These are phyloP conservation scores for Trissonchulus latispiculum DNA, from an alignment of 2,888 invertebrate genomes.

Conservation along the genomic window DNA sequence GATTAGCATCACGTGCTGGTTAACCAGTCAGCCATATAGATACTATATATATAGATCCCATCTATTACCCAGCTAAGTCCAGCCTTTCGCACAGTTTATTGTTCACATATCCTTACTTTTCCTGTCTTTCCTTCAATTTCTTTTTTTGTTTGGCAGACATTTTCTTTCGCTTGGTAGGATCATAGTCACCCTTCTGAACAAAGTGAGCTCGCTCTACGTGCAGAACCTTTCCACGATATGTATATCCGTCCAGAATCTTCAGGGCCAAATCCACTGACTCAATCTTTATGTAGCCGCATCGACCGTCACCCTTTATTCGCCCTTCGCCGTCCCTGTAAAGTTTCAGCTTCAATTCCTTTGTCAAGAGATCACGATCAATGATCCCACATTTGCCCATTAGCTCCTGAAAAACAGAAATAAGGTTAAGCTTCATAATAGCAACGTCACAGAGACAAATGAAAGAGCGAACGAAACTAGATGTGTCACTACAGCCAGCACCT, in stretches of 20 bases:
- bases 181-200: constrained; percentile 78
- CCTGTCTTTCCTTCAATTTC: constrained; percentile 70
- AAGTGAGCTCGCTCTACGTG: constrained; percentile 86
- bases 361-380: constrained; percentile 71
- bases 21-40: too few relatives aligned
- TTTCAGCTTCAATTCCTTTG: constrained; percentile 70
- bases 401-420: constrained; percentile 61
- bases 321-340: constrained; percentile 73
- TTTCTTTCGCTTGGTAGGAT: constrained; percentile 75
- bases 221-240: constrained; percentile 66
- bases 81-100: too few relatives aligned
- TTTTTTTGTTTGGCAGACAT: constrained; percentile 71
- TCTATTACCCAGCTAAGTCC: too few relatives aligned
- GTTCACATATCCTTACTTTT: constrained; percentile 71
- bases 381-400: constrained; percentile 93
- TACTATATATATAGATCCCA: too few relatives aligned
- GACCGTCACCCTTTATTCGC: constrained; percentile 82
- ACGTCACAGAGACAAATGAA: too few relatives aligned
- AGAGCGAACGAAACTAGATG: too few relatives aligned
- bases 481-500: too few relatives aligned
- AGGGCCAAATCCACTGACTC: constrained; percentile 89
- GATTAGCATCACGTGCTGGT: too few relatives aligned
- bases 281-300: constrained; percentile 86
- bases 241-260: constrained; percentile 76
- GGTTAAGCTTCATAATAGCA: not conserved